Evolutionary conservation across 1,140 invertebrate species (phyloP).

Genomic region (Sinonovacula constricta): DNA sequence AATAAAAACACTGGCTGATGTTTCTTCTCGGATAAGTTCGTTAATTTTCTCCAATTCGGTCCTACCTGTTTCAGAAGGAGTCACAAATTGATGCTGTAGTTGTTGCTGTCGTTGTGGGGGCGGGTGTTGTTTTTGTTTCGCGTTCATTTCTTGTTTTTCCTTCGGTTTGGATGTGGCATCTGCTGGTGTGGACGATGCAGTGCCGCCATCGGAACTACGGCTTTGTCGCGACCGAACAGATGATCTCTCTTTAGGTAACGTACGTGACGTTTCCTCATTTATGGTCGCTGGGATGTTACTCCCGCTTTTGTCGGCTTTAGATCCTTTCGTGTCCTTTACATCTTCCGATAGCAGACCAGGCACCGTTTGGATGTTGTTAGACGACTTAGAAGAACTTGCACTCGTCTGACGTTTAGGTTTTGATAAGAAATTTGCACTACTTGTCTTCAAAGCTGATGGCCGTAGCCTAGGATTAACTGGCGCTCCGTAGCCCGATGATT

Average conservation of each 20-base stretch:
- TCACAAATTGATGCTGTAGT: too few relatives aligned
- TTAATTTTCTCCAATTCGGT: constrained; percentile 28
- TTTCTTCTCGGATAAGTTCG: constrained; percentile 34
- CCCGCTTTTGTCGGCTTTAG: neutral
- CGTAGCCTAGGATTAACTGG: constrained; percentile 39
- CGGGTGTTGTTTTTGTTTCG: too few relatives aligned
- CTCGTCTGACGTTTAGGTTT: constrained; percentile 14
- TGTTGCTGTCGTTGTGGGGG: too few relatives aligned
- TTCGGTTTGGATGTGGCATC: too few relatives aligned
- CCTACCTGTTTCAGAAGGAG: too few relatives aligned
- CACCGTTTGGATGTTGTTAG: neutral
- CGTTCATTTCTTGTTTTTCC: too few relatives aligned
- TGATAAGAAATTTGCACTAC: neutral
- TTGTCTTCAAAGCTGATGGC: constrained; percentile 29
- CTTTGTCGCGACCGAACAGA: neutral
- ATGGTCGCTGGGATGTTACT: neutral
- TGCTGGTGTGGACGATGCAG: neutral
- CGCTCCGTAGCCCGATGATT: constrained; percentile 41
- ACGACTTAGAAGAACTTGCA: constrained; percentile 32
- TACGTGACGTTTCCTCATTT: constrained; percentile 2
- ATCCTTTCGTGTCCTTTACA: neutral
- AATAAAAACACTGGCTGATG: constrained; percentile 23
- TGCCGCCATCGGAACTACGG: neutral
- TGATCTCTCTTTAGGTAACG: neutral
- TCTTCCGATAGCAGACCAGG: too few relatives aligned